Evolutionary conservation across 2,888 invertebrate genomes (phyloP).

Genomic region (Heliconius sara): DNA sequence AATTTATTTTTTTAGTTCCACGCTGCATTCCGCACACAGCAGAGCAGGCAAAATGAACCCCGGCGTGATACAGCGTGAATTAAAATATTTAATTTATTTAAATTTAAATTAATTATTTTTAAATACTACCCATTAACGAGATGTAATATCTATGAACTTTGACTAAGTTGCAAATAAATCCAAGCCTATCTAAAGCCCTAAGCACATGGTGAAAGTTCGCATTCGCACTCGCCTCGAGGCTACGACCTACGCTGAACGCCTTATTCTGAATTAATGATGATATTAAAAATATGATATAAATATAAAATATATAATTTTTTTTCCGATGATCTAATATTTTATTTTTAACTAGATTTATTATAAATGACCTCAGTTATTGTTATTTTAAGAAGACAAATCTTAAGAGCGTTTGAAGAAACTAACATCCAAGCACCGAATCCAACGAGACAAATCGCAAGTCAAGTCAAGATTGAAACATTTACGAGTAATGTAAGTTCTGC

Average conservation of each 20-base stretch:
- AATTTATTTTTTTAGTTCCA: no score
- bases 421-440: no score
- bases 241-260: constrained; percentile 59
- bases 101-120: background rate
- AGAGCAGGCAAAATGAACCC: no score
- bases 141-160: constrained; percentile 26
- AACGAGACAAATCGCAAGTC: no score
- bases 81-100: background rate
- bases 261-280: constrained; percentile 52
- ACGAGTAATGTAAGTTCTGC: constrained; percentile 86
- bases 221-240: constrained; percentile 64
- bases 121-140: constrained; percentile 7
- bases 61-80: no score
- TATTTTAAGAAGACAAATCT: no score
- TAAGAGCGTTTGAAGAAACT: no score
- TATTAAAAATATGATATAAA: constrained; percentile 38
- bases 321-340: no score
- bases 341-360: no score
- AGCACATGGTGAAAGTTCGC: constrained; percentile 73
- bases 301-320: background rate
- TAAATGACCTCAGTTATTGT: no score
- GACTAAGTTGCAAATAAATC: constrained; percentile 57
- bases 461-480: constrained; percentile 65
- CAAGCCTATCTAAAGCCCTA: constrained; percentile 60
- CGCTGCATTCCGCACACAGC: no score